Conservation (phyloP, 2,888 invertebrate species). For the Callyntrura guangdongensis region DNA sequence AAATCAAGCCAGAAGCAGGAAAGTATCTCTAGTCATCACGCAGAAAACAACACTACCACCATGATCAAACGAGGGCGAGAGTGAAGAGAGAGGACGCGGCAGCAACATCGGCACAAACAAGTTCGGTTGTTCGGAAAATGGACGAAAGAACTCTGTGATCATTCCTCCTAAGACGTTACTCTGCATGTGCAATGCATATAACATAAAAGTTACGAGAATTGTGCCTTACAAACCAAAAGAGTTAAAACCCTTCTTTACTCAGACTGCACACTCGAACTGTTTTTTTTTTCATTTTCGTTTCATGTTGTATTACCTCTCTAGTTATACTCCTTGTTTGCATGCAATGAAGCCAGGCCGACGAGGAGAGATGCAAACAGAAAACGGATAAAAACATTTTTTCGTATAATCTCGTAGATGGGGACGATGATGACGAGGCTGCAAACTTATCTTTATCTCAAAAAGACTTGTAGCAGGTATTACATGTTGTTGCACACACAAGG, state of each 20-base stretch:
- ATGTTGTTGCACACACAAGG: neutral
- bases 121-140: slow-evolving; percentile 54
- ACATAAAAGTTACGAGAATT: slow-evolving; percentile 60
- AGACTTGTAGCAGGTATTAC: slow-evolving; percentile 58
- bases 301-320: neutral
- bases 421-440: slow-evolving; percentile 26
- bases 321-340: neutral
- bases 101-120: slow-evolving; percentile 44
- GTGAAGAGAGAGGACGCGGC: slow-evolving; percentile 12
- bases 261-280: neutral
- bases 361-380: slow-evolving; percentile 39
- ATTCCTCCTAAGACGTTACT: neutral
- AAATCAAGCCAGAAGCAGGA: slow-evolving; percentile 66
- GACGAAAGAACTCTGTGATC: slow-evolving; percentile 57
- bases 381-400: neutral
- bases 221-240: slow-evolving; percentile 45
- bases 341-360: neutral
- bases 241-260: slow-evolving; percentile 22
- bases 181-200: neutral
- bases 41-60: slow-evolving; percentile 51
- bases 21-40: slow-evolving; percentile 55
- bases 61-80: neutral
- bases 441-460: slow-evolving; percentile 51
- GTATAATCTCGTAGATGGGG: slow-evolving; percentile 36
- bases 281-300: slow-evolving; percentile 12